phyloP scores from a whole-genome alignment of 2,113 vertebrate species.

The Stictonetta naevosa region DNA sequence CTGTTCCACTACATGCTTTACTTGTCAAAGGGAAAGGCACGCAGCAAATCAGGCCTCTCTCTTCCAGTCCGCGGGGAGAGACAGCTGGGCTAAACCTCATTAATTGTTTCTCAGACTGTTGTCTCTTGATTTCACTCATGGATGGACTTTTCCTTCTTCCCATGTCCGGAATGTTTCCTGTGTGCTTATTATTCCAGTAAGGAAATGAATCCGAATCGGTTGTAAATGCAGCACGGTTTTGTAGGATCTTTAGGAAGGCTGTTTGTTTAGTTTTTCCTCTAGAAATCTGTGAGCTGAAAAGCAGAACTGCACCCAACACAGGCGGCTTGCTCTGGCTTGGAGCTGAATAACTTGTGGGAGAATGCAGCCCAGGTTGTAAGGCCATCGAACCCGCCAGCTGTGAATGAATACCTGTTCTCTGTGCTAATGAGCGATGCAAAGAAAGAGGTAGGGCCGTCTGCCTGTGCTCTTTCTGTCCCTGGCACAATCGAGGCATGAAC shows the following conservation, averaged over 20 bases:
- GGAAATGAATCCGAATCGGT: background rate
- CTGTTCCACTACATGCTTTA: background rate
- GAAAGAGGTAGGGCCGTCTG: background rate
- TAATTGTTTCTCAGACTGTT: background rate
- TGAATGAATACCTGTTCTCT: background rate
- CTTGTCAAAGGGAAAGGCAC: background rate
- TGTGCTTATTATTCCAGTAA: background rate
- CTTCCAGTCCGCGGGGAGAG: background rate
- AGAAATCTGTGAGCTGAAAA: background rate
- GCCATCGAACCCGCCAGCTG: accelerated
- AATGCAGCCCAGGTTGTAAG: background rate
- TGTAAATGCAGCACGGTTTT: background rate
- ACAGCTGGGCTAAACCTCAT: background rate
- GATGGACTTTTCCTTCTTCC: background rate
- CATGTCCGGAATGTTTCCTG: background rate
- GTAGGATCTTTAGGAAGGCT: background rate
- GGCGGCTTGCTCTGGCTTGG: background rate
- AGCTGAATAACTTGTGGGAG: background rate
- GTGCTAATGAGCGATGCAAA: accelerated
- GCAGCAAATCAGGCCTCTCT: background rate
- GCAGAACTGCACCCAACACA: background rate
- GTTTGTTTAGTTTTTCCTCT: background rate
- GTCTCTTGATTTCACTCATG: background rate
- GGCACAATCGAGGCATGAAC: background rate
- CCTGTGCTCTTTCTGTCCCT: background rate